These are phyloP conservation scores for Dolichoris vasculosae DNA, from an alignment of 1,140 invertebrate species.

Conservation along the genomic window DNA sequence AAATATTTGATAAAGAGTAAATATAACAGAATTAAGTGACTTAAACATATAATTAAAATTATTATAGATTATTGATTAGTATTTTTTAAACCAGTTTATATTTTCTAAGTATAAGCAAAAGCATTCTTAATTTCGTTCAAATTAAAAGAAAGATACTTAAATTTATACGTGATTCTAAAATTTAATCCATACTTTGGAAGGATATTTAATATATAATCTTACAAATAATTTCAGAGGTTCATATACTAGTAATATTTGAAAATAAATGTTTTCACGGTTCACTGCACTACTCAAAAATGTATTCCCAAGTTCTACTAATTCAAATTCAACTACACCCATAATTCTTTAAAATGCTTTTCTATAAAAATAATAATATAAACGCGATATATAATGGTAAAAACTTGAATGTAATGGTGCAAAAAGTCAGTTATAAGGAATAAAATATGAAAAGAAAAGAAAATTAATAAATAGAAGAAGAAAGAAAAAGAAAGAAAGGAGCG, in stretches of 20 bases:
- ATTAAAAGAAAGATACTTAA: neutral
- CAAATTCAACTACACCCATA: neutral
- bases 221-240: neutral
- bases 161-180: too few species aligned
- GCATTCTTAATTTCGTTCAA: neutral
- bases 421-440: neutral
- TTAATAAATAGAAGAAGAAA: neutral
- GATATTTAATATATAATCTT: too few species aligned
- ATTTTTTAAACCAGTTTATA: neutral
- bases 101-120: neutral
- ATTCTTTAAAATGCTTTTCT: neutral
- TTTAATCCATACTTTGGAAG: too few species aligned
- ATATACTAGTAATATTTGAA: neutral
- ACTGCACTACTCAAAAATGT: too few species aligned
- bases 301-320: too few species aligned
- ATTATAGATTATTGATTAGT: neutral
- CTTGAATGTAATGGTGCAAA: neutral
- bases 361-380: neutral
- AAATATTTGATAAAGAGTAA: too few species aligned
- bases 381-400: neutral
- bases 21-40: too few species aligned
- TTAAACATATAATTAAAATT: neutral
- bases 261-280: neutral
- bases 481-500: neutral
- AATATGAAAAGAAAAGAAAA: neutral